Conservation (phyloP, 2,797 vertebrate genomes). For the Danio kyathit region DNA sequence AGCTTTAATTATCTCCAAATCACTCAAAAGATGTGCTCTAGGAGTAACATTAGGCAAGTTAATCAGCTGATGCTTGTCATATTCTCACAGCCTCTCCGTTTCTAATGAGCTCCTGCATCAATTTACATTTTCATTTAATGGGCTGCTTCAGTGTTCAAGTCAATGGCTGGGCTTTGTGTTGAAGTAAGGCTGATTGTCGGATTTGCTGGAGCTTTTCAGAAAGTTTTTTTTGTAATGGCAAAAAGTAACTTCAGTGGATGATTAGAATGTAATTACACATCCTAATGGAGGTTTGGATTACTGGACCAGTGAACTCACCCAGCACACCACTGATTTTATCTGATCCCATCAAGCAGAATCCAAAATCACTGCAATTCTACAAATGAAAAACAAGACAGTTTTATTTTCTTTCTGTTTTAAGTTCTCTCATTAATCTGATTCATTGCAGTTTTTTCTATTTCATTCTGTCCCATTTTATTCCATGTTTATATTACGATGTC, state of each 20-base stretch:
- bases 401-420: too few species aligned
- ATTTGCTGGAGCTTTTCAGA: neutral
- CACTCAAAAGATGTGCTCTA: neutral
- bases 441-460: too few species aligned
- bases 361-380: too few species aligned
- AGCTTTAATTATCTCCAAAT: neutral
- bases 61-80: neutral
- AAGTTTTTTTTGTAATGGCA: neutral
- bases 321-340: neutral
- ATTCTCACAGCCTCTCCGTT: neutral
- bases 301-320: neutral
- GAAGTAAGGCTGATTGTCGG: neutral
- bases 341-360: neutral
- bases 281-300: neutral
- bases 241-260: neutral
- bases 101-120: neutral
- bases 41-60: neutral
- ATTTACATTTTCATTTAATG: neutral
- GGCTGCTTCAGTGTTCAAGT: neutral
- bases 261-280: neutral
- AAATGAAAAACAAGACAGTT: too few species aligned
- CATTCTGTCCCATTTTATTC: too few species aligned
- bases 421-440: too few species aligned
- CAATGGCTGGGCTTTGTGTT: neutral
- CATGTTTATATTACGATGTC: too few species aligned